Evolutionary conservation across 2,888 invertebrate genomes (phyloP).

Genomic region (Apocheima hispidaria): DNA sequence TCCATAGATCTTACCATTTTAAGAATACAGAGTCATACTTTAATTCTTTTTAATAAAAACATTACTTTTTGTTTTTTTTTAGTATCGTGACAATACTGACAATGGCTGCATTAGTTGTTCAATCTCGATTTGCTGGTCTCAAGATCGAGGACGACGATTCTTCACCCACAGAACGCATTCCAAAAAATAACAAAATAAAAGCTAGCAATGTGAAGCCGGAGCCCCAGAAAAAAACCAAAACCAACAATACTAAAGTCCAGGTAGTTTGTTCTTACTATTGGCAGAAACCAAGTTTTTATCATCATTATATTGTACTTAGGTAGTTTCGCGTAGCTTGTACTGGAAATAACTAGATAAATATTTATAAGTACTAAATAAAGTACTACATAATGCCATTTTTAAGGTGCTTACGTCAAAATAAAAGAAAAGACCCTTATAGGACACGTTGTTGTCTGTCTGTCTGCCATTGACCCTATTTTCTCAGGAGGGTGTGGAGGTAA

Average conservation of each 20-base stretch:
- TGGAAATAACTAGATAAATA: too few relatives aligned
- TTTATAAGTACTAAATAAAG: too few relatives aligned
- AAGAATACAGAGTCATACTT: too few relatives aligned
- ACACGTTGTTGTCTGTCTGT: too few relatives aligned
- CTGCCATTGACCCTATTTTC: too few relatives aligned
- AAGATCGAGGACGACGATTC: slow-evolving; percentile 90
- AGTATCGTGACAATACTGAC: slow-evolving; percentile 70
- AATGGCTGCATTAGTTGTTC: slow-evolving; percentile 89
- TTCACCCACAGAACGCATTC: slow-evolving; percentile 57
- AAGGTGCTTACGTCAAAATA: too few relatives aligned
- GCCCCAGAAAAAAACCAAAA: slow-evolving; percentile 63
- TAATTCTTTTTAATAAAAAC: too few relatives aligned
- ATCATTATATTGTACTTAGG: background rate
- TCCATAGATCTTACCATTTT: too few relatives aligned
- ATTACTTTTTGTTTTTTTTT: slow-evolving; percentile 18
- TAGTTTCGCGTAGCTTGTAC: background rate
- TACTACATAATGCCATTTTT: too few relatives aligned
- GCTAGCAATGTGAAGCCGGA: slow-evolving; percentile 65
- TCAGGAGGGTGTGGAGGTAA: too few relatives aligned
- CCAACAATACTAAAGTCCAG: slow-evolving; percentile 63
- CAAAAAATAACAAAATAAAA: slow-evolving; percentile 74
- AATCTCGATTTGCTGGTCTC: slow-evolving; percentile 91
- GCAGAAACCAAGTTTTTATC: background rate
- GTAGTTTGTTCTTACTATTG: slow-evolving; percentile 32
- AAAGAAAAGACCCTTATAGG: too few relatives aligned